Base-by-base conservation (phyloP, 2,113 vertebrate species). In the Rhinolophus ferrumequinum region DNA sequence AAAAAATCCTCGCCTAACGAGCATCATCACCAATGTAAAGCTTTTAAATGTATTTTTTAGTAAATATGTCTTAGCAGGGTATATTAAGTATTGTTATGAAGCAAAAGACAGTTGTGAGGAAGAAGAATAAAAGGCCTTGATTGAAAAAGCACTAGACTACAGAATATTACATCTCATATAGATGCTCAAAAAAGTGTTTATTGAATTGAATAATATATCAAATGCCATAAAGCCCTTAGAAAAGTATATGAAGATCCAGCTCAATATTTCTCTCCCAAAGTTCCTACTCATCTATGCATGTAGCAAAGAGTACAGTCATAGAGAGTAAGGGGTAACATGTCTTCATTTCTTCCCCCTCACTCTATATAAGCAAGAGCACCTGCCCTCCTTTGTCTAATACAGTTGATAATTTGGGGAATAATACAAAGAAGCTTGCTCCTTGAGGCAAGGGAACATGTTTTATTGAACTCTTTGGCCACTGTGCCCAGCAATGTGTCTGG, bases 1-100 rank as follows among this genome's bases (percentile, higher is more conserved):
- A 44, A 91, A 93, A 80, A 77, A 41, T 38, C 28, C 83, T 94
- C 35, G 10, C 11, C 47, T 54, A 47, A 44, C 13, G 16, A 54
- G 15, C 14, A 88, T 85, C 50, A 18, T 72, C 33, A 50, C 16
- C 11, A 67, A 22, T 69, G 35, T 60, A 90, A 95, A 81, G 9
- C n/a, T 93, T 94, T 83, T 60, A n/a, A 73, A 84, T 64, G 2
- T 75, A 52, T 54, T 96, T 88, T 88, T 77, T 11, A 84, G 79
- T 41, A 86, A 89, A 73, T 60, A 69, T 72, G 54, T 86, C 62
- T 90, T 58, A 80, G 38, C 8, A 3, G 76, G 44, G 30, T 41
- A 47, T 12, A 0, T 41, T 44, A 94, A 77, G 47, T 77, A 13
- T 87, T 62, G 24, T 87, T 9, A 52, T n/a, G 86, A 80, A 90